These are phyloP conservation scores for Erythrolamprus reginae DNA, from an alignment of 2,113 vertebrate species.

Conservation along the genomic window DNA sequence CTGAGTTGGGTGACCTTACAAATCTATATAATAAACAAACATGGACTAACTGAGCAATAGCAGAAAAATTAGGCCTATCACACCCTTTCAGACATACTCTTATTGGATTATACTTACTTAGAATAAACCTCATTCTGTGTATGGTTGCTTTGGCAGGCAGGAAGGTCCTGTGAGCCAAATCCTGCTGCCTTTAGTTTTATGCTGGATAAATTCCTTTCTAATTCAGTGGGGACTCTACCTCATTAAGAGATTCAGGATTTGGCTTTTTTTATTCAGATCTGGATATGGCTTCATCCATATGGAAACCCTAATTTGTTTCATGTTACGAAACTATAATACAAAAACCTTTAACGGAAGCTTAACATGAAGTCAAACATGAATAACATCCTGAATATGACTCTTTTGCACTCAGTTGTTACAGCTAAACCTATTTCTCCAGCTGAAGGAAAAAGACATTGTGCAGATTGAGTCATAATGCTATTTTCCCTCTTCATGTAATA, in stretches of 20 bases:
- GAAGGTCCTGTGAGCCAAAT: slow-evolving; percentile 64
- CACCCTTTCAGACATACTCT: slow-evolving; percentile 63
- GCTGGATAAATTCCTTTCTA: slow-evolving; percentile 62
- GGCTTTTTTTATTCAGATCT: slow-evolving; percentile 38
- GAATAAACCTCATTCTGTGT: slow-evolving; percentile 62
- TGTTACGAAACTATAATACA: slow-evolving; percentile 14
- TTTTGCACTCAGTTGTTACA: slow-evolving; percentile 21
- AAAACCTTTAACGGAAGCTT: slow-evolving; percentile 9
- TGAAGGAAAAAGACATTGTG: neutral
- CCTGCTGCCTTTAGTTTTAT: slow-evolving; percentile 62
- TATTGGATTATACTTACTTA: slow-evolving; percentile 68
- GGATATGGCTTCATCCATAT: neutral
- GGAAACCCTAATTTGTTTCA: slow-evolving; percentile 33
- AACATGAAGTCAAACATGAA: slow-evolving; percentile 16
- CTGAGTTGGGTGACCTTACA: neutral
- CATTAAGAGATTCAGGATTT: slow-evolving; percentile 42
- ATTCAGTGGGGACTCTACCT: slow-evolving; percentile 52
- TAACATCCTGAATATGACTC: neutral
- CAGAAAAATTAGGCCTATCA: slow-evolving; percentile 60
- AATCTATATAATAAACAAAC: slow-evolving; percentile 9
- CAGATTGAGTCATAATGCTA: neutral
- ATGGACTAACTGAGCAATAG: slow-evolving; percentile 34
- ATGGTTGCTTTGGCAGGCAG: slow-evolving; percentile 62
- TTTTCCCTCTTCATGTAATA: neutral
- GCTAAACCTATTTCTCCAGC: slow-evolving; percentile 14